Evolutionary conservation across 2,888 invertebrate genomes (phyloP), one percentile per base, ranked within the genome.

Genomic region (Cephalotes varians): DNA sequence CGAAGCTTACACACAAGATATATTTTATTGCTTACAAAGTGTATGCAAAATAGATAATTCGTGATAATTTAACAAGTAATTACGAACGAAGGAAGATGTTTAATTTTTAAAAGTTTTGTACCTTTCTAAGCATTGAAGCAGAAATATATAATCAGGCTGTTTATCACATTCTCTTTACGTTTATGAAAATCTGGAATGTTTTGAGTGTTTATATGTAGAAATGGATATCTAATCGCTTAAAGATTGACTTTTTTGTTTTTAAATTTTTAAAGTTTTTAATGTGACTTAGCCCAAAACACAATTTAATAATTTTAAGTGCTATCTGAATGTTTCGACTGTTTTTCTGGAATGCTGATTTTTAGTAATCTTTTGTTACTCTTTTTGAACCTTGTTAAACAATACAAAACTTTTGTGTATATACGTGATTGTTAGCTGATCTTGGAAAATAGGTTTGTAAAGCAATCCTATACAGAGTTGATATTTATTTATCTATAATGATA

Each of bases 321-420:
- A 3, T 6, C 1, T 64, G 0, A 62, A 21, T 62, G 7, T 37
- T 25, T 4, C 15, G 12, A 10, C 10, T 10, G 2, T 15, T 10
- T 65, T 28, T 28, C 2, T 60, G n/a, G n/a, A 65, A 65, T 40
- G 6, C 10, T 28, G 0, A n/a, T 1, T 0, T 67, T n/a, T n/a
- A n/a, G n/a, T n/a, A n/a, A n/a, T n/a, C n/a, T n/a, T n/a, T n/a
- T n/a, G n/a, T n/a, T n/a, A n/a, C n/a, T n/a, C n/a, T n/a, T 47
- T 67, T 47, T 65, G 0, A 67, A 47, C 12, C 10, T 67, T 67
- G n/a, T 67, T 47, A 12, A 28, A n/a, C 47, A 67, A 47, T 47
- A 67, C 1, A 12, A 47, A 28, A 67, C 40, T 31, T n/a, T n/a
- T 47, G 2, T n/a, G 3, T 62, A 12, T 15, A 7, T 31, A 31